Evolutionary conservation across 2,113 vertebrate species (phyloP).

Genomic region (Hucho hucho): DNA sequence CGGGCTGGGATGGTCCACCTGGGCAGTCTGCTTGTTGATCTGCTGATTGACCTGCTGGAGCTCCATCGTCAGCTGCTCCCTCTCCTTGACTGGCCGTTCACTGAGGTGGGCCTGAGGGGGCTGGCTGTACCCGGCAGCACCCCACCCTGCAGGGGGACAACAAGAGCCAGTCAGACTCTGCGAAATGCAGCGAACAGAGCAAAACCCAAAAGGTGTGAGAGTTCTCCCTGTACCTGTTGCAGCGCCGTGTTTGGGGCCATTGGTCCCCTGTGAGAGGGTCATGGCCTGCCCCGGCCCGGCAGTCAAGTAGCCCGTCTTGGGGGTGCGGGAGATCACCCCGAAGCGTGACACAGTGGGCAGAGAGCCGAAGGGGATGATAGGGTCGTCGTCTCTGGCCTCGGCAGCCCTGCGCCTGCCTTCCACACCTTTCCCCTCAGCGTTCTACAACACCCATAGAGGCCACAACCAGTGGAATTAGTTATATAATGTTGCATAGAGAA

Average conservation of each 20-base stretch:
- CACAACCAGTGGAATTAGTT: too few relatives aligned
- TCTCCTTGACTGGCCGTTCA: slow-evolving; percentile 86
- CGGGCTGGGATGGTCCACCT: slow-evolving; percentile 81
- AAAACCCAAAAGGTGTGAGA: too few relatives aligned
- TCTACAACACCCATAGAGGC: slow-evolving; percentile 66
- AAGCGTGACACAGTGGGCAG: slow-evolving; percentile 95
- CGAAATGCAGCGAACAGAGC: too few relatives aligned
- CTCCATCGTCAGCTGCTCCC: slow-evolving; percentile 94
- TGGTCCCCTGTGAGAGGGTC: slow-evolving; percentile 81
- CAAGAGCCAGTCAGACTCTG: neutral
- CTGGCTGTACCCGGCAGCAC: slow-evolving; percentile 82
- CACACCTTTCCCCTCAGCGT: slow-evolving; percentile 84
- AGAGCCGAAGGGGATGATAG: slow-evolving; percentile 96
- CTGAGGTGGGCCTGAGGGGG: slow-evolving; percentile 94
- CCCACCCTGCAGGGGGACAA: slow-evolving; percentile 73
- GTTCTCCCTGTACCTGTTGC: slow-evolving; percentile 59
- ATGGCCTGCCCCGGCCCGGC: slow-evolving; percentile 86
- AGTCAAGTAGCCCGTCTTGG: slow-evolving; percentile 91
- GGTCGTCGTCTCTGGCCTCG: slow-evolving; percentile 91
- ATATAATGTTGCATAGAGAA: too few relatives aligned
- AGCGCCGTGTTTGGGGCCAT: slow-evolving; percentile 80
- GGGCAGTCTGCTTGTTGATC: slow-evolving; percentile 91
- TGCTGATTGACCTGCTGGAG: slow-evolving; percentile 96
- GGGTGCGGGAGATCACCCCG: slow-evolving; percentile 94
- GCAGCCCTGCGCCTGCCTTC: slow-evolving; percentile 85